Conservation (phyloP, 2,113 vertebrate species). For the Chaetura pelagica region DNA sequence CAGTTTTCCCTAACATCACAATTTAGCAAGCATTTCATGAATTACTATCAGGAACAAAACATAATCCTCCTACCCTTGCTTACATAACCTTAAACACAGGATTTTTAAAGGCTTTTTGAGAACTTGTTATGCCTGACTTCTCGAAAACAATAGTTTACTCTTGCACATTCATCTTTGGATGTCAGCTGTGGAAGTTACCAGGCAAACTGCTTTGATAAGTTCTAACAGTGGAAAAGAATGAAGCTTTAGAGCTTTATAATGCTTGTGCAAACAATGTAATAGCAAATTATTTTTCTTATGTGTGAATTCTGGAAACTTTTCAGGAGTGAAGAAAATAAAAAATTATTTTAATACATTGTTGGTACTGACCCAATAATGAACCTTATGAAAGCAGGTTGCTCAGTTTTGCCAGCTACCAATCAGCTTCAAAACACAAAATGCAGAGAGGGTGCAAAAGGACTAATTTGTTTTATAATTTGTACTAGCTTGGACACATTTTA, state of each 20-base stretch:
- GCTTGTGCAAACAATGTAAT: constrained; percentile 30
- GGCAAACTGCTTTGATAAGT: constrained; percentile 51
- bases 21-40: background rate
- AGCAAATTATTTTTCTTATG: constrained; percentile 12
- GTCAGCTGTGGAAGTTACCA: constrained; percentile 54
- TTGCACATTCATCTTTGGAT: constrained; percentile 52
- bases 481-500: background rate
- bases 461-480: background rate
- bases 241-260: constrained; percentile 39
- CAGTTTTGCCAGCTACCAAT: background rate
- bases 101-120: constrained; percentile 48
- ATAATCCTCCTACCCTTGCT: background rate
- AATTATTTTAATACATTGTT: background rate
- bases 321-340: background rate
- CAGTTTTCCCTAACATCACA: background rate
- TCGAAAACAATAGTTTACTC: constrained; percentile 48
- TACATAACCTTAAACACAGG: constrained; percentile 43
- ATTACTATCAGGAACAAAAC: background rate
- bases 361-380: background rate
- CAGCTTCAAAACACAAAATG: background rate
- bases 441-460: background rate
- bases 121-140: constrained; percentile 36
- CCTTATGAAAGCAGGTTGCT: background rate
- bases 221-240: constrained; percentile 24
- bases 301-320: constrained; percentile 19